A percentile compares a stretch with the other conserved stretches of the same genome.
These are phyloP conservation scores for Neoarius graeffei DNA, from an alignment of 2,113 vertebrate genomes.

Conservation along the genomic window DNA sequence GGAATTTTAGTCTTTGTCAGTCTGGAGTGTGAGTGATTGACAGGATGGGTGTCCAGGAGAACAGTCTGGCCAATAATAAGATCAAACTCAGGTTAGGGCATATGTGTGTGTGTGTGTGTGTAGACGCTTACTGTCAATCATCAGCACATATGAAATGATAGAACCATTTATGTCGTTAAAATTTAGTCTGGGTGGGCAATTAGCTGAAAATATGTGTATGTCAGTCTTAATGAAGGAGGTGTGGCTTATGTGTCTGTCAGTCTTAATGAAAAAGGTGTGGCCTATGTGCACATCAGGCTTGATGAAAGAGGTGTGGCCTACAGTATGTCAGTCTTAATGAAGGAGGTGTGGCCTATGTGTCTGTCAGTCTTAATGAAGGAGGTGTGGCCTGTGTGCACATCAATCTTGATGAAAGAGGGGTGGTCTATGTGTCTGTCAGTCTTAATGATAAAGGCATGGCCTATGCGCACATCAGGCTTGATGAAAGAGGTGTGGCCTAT, in stretches of 20 bases:
- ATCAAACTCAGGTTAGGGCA: slow-evolving; percentile 14
- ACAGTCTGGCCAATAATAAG: slow-evolving; percentile 41
- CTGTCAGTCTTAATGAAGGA: background rate
- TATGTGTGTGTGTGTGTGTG: slow-evolving; percentile 5
- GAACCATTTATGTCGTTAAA: background rate
- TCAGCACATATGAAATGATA: background rate
- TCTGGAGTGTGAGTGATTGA: slow-evolving; percentile 36
- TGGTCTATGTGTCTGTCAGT: background rate
- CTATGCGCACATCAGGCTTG: background rate
- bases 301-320: too few relatives aligned
- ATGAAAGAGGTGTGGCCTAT: background rate
- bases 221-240: background rate
- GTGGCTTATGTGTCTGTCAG: too few relatives aligned
- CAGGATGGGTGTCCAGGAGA: slow-evolving; percentile 43
- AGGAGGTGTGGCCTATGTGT: background rate
- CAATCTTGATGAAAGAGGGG: background rate
- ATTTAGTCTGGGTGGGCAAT: background rate
- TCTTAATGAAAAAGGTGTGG: too few relatives aligned
- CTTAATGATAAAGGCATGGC: background rate
- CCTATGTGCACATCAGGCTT: too few relatives aligned
- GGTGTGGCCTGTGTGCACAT: background rate
- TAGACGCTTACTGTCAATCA: slow-evolving; percentile 24
- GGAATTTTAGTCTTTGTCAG: slow-evolving; percentile 37
- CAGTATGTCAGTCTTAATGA: background rate
- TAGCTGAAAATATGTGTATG: background rate